Evolutionary conservation across 2,888 invertebrate genomes (phyloP), one percentile per base, ranked within the genome.

Genomic region (Marasmarcha lunaedactyla): DNA sequence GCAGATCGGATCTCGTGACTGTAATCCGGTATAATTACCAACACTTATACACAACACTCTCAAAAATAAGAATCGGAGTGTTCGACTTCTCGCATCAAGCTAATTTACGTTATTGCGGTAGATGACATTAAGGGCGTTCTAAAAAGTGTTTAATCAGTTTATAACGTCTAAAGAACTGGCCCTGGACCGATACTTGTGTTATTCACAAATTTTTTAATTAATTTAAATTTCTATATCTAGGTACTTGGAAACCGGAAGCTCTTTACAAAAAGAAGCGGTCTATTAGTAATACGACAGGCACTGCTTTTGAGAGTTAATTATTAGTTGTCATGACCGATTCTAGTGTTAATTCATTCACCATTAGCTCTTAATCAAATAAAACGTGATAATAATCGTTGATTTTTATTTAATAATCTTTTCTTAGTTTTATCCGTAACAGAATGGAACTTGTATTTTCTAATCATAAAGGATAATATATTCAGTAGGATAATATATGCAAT

Each of bases 151-250:
- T 70, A 66, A 72, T 74, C 70, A 68, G 67, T 66, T 65, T 66
- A 70, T 64, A 69, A 68, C 67, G 67, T 68, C 71, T 72, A 69
- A 71, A 72, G 72, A 72, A 69, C 30, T 30, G 3, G 11, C 30
- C 3, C 30, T 9, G n/a, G 9, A 3, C 69, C 63, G 65, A 68
- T 66, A 64, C 57, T 55, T 56, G 52, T 53, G 63, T 70, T 66
- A 70, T 71, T 72, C 71, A 71, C 58, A 55, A 55, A 57, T 66
- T n/a, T n/a, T n/a, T n/a, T n/a, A n/a, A n/a, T n/a, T n/a, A n/a
- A 68, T 71, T 69, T 64, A 68, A 71, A 71, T 70, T 60, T 57
- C 54, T 45, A 48, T 47, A 62, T 66, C n/a, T n/a, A n/a, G n/a
- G n/a, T n/a, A 56, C 55, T 51, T 59, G 58, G 70, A 71, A 69